Conservation (phyloP, 2,888 invertebrate genomes). For the Acrobasis repandana region DNA sequence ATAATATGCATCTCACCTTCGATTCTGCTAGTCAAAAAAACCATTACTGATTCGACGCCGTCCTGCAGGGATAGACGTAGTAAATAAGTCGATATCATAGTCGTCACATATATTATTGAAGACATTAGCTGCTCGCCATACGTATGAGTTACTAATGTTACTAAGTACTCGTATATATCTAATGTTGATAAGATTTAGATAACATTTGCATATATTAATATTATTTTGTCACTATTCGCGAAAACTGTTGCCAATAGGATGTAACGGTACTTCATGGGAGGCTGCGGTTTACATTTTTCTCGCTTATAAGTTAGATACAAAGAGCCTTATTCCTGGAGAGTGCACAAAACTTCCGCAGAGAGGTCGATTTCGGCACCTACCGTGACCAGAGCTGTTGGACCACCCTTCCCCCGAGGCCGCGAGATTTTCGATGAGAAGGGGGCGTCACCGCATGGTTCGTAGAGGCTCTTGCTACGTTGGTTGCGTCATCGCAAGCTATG, state of each 20-base stretch:
- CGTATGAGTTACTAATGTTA: too few species aligned
- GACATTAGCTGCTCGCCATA: too few species aligned
- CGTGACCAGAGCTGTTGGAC: constrained; percentile 42
- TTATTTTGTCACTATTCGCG: too few species aligned
- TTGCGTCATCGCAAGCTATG: constrained; percentile 43
- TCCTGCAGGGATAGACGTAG: too few species aligned
- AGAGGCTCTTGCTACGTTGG: constrained; percentile 46
- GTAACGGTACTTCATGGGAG: not conserved
- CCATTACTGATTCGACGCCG: too few species aligned
- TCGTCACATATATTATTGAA: too few species aligned
- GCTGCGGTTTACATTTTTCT: constrained; percentile 15
- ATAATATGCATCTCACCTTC: too few species aligned
- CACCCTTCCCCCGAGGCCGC: constrained; percentile 32
- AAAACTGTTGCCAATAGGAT: not conserved
- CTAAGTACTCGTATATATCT: too few species aligned
- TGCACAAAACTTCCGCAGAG: constrained; percentile 50
- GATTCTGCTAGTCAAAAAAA: too few species aligned
- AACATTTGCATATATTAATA: too few species aligned
- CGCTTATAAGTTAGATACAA: constrained; percentile 23
- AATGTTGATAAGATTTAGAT: too few species aligned
- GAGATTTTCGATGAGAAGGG: constrained; percentile 3
- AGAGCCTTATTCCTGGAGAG: constrained; percentile 34
- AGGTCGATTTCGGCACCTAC: constrained; percentile 64
- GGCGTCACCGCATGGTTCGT: constrained; percentile 31
- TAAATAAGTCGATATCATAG: too few species aligned